Evolutionary conservation across 1,140 invertebrate genomes (phyloP).

Genomic region (Drosophila baimaii): DNA sequence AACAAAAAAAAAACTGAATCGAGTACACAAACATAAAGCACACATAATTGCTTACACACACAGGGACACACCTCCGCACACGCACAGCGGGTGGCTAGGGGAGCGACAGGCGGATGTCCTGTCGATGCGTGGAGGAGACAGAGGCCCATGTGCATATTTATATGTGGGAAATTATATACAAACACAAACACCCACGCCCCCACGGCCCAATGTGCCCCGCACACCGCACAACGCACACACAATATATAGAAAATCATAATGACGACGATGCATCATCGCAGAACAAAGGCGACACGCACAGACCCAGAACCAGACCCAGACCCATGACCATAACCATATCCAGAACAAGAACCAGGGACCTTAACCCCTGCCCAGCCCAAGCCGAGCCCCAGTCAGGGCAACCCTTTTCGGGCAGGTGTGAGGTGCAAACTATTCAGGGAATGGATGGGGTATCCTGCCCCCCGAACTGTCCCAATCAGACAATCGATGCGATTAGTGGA

Average conservation of each 20-base stretch:
- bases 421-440: slow-evolving; percentile 43
- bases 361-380: slow-evolving; percentile 18
- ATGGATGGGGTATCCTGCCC: too few species aligned
- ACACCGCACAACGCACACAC: slow-evolving; percentile 22
- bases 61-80: slow-evolving; percentile 20
- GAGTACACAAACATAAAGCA: slow-evolving; percentile 53
- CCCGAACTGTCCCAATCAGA: slow-evolving; percentile 33
- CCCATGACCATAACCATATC: slow-evolving; percentile 21
- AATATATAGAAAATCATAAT: slow-evolving; percentile 79
- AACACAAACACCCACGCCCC: slow-evolving; percentile 62
- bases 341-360: slow-evolving; percentile 21
- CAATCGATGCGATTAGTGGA: slow-evolving; percentile 46
- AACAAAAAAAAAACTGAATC: slow-evolving; percentile 55
- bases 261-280: slow-evolving; percentile 80
- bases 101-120: slow-evolving; percentile 28
- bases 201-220: neutral
- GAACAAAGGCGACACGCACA: slow-evolving; percentile 81
- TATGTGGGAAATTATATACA: slow-evolving; percentile 81
- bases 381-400: slow-evolving; percentile 10
- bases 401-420: slow-evolving; percentile 45
- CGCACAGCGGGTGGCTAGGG: slow-evolving; percentile 41
- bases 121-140: slow-evolving; percentile 49
- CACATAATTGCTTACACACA: slow-evolving; percentile 63
- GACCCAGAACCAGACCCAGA: slow-evolving; percentile 50
- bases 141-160: slow-evolving; percentile 75